Percentiles rank a stretch among this genome's conserved stretches.
Conservation (phyloP, 2,888 invertebrate species). For the Diachrysia chrysitis region DNA sequence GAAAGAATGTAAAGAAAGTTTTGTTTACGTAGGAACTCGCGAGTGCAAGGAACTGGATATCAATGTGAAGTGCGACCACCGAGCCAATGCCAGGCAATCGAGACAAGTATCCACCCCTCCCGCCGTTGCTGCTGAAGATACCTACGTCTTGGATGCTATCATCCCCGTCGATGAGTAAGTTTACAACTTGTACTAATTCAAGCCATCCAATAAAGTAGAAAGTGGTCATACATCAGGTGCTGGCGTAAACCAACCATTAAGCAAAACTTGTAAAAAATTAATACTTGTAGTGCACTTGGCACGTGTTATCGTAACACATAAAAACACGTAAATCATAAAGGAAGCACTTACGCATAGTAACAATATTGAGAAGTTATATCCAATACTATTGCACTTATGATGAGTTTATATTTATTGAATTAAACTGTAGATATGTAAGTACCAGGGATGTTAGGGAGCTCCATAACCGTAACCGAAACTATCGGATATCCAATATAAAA, state of each 20-base stretch:
- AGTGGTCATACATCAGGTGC: slow-evolving; percentile 57
- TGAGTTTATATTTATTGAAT: not conserved
- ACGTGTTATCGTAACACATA: slow-evolving; percentile 62
- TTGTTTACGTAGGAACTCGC: slow-evolving; percentile 88
- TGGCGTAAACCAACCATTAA: slow-evolving; percentile 59
- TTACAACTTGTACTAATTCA: slow-evolving; percentile 12
- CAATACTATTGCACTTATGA: slow-evolving; percentile 59
- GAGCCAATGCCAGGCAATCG: slow-evolving; percentile 90
- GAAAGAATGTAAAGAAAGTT: not conserved
- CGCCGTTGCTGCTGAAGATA: slow-evolving; percentile 92
- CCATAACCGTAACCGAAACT: no score
- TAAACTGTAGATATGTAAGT: not conserved
- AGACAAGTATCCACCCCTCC: slow-evolving; percentile 89
- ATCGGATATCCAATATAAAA: no score
- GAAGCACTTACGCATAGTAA: slow-evolving; percentile 44
- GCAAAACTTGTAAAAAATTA: slow-evolving; percentile 42
- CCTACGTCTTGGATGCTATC: slow-evolving; percentile 94
- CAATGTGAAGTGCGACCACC: slow-evolving; percentile 97
- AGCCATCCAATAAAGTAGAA: slow-evolving; percentile 29
- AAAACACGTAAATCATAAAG: slow-evolving; percentile 50
- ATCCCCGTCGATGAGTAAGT: slow-evolving; percentile 96
- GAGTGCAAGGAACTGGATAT: slow-evolving; percentile 97
- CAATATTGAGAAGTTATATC: slow-evolving; percentile 35
- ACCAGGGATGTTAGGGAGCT: no score
- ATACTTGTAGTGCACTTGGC: slow-evolving; percentile 64